Evolutionary conservation across 2,113 vertebrate species (phyloP).

Genomic region (Zosterops japonicus): DNA sequence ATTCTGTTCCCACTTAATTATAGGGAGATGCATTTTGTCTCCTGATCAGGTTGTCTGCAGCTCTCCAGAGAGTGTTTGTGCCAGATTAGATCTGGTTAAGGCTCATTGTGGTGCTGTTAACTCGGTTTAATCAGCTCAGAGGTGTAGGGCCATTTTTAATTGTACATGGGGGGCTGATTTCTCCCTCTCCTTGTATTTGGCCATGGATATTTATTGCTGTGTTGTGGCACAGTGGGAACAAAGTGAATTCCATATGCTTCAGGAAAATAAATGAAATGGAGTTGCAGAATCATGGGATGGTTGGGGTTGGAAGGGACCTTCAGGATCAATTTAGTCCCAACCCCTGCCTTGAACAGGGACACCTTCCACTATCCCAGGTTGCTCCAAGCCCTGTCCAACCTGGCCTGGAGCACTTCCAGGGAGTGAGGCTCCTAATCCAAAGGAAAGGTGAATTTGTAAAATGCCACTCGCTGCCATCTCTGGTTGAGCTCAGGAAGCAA

Average conservation of each 20-base stretch:
- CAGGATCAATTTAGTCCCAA: not conserved
- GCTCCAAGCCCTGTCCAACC: not conserved
- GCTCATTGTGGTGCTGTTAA: not conserved
- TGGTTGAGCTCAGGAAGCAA: not conserved
- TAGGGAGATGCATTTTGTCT: not conserved
- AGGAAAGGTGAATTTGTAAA: not conserved
- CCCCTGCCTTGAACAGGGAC: not conserved
- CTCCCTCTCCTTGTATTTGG: not conserved
- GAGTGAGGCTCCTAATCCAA: no score
- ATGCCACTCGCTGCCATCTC: rapidly evolving
- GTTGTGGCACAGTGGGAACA: not conserved
- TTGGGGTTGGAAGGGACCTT: not conserved
- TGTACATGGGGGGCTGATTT: not conserved
- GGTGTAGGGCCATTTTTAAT: not conserved
- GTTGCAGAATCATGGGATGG: rapidly evolving
- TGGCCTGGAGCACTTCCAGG: not conserved
- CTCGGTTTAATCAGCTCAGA: not conserved
- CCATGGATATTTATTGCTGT: not conserved
- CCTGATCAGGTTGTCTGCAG: not conserved
- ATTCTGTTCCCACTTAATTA: slow-evolving; percentile 24
- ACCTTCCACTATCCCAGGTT: not conserved
- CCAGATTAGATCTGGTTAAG: slow-evolving; percentile 21
- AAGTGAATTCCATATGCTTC: not conserved
- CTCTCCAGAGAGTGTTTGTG: not conserved
- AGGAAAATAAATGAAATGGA: not conserved